Evolutionary conservation across 2,113 vertebrate species (phyloP).

Genomic region (Gnathonemus echidnorhynchus): DNA sequence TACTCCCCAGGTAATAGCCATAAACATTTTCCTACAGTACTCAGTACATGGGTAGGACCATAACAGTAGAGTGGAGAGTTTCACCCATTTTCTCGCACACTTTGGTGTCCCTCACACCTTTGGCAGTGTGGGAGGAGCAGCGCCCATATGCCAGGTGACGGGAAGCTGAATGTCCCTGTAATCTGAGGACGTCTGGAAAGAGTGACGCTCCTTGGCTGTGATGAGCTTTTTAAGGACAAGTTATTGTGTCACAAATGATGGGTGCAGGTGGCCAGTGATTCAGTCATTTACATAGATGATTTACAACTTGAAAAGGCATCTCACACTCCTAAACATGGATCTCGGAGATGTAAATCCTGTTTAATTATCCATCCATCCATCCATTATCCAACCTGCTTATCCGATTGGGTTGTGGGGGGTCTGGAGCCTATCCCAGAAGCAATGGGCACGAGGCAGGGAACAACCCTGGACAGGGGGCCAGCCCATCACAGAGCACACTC

Average conservation of each 20-base stretch:
- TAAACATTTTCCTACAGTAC: not conserved
- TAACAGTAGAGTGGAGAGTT: not conserved
- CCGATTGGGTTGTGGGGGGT: too few relatives aligned
- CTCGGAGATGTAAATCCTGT: too few relatives aligned
- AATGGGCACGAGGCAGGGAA: too few relatives aligned
- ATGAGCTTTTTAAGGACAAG: not conserved
- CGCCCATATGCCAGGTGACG: not conserved
- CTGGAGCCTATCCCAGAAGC: too few relatives aligned
- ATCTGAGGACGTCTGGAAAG: not conserved
- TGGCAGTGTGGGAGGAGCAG: not conserved
- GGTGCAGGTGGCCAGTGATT: not conserved
- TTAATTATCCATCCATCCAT: too few relatives aligned
- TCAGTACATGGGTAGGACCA: not conserved
- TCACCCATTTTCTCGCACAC: not conserved
- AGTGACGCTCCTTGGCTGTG: not conserved
- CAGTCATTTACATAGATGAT: not conserved
- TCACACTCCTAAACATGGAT: not conserved
- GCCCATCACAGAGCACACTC: too few relatives aligned
- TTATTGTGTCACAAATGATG: not conserved
- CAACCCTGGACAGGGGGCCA: too few relatives aligned
- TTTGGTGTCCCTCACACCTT: not conserved
- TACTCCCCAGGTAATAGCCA: not conserved
- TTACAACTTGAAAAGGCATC: not conserved
- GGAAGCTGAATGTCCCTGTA: not conserved
- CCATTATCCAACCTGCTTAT: too few relatives aligned